phyloP scores from a whole-genome alignment of 2,888 invertebrate genomes.

The Pyrrhosoma nymphula region DNA sequence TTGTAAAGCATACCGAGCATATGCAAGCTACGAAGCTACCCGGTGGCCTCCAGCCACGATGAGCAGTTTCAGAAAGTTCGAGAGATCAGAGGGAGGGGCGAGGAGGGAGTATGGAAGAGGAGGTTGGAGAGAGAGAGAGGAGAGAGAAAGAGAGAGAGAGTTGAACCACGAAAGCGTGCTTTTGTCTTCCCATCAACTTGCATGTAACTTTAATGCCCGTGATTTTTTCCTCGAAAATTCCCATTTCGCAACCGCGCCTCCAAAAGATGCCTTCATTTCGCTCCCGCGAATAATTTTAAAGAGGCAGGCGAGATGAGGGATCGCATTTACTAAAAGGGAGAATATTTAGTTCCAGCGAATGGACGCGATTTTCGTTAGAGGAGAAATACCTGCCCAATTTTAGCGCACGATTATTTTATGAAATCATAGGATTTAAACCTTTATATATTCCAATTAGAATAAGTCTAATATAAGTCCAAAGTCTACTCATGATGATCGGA shows the following conservation, averaged over 20 bases:
- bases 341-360: too few relatives aligned
- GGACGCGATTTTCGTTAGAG: too few relatives aligned
- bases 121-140: not conserved
- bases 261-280: not conserved
- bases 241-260: not conserved
- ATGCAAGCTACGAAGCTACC: not conserved
- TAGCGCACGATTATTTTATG: too few relatives aligned
- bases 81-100: not conserved
- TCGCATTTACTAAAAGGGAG: too few relatives aligned
- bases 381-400: too few relatives aligned
- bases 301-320: not conserved
- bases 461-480: too few relatives aligned
- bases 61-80: slow-evolving; percentile 36
- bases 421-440: too few relatives aligned
- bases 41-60: not conserved
- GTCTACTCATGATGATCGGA: too few relatives aligned
- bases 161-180: not conserved
- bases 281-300: not conserved
- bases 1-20: slow-evolving; percentile 30
- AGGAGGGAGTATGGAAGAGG: not conserved
- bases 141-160: not conserved
- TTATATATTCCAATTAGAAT: too few relatives aligned
- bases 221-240: not conserved
- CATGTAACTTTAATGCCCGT: not conserved
- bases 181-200: slow-evolving; percentile 17